Evolutionary conservation across 2,797 vertebrate species (phyloP), one percentile per base, ranked within the genome.

Genomic region (Aulostomus chinensis): DNA sequence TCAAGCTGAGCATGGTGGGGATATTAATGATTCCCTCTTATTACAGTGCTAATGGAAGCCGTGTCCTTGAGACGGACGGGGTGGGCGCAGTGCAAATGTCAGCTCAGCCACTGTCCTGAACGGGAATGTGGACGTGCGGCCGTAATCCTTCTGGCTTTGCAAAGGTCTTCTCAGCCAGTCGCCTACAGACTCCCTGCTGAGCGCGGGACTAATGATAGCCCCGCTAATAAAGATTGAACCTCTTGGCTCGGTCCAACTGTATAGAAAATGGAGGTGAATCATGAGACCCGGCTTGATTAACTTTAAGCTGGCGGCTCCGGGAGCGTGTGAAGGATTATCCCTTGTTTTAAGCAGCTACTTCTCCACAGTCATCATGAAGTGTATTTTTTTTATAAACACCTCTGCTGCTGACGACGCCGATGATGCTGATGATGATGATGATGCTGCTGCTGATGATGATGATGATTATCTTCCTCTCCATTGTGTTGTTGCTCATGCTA

Each of bases 51-150:
- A 80, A 85, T 86, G 56, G 84, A 83, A 80, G 62, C 51, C 4
- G 16, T 65, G 82, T 86, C 86, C 83, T 86, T 86, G 75, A 84
- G 75, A 59, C 64, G 28, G 73, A 53, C 72, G 22, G 72, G 64
- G 36, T 43, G 52, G n/a, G 55, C 14, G 60, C 70, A 61, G 49
- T 47, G 39, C 81, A 88, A 87, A 89, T 89, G 85, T 85, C 86
- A 86, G 76, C 69, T 34, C 53, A 22, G 50, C 18, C 58, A 49
- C 52, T 1, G 15, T 46, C 36, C 51, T 38, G 47, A 50, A 21
- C 9, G 39, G 67, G 46, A 2, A 47, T 7, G 53, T 43, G 18
- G 52, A 42, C 64, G 68, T 55, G 41, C 65, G 17, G 63, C 35
- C 2, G 57, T 86, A 84, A 86, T 87, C 82, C 83, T 80, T 18